Conservation (phyloP, 2,888 invertebrate species). For the Ypsolopha scabrella region DNA sequence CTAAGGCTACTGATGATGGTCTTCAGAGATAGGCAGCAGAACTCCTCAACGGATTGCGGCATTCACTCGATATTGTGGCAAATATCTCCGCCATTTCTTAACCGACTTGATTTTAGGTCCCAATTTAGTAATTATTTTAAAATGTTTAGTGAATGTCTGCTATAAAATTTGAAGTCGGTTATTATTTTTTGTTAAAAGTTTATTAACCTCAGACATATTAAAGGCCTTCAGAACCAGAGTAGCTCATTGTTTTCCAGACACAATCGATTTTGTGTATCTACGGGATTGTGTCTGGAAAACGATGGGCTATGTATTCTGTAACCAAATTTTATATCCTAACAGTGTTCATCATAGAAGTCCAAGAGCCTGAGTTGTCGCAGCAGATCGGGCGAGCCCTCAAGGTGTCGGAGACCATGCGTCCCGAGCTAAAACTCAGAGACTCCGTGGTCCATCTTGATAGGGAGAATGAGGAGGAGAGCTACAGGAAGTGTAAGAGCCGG, state of each 20-base stretch:
- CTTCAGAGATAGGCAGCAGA: too few species aligned
- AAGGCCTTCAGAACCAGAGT: too few species aligned
- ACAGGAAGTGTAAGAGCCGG: slow-evolving; percentile 35
- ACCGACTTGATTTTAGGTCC: too few species aligned
- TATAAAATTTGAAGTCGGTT: too few species aligned
- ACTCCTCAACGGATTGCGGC: too few species aligned
- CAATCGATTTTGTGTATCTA: not conserved
- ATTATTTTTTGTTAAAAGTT: too few species aligned
- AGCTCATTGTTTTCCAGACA: slow-evolving; percentile 3
- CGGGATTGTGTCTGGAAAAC: not conserved
- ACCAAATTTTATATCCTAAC: slow-evolving; percentile 6
- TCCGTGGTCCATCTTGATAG: slow-evolving; percentile 41
- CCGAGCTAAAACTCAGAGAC: slow-evolving; percentile 30
- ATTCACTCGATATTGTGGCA: too few species aligned
- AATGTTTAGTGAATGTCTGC: too few species aligned
- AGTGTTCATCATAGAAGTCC: slow-evolving; percentile 45
- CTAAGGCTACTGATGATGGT: too few species aligned
- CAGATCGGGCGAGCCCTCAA: slow-evolving; percentile 37
- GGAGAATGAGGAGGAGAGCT: slow-evolving; percentile 48
- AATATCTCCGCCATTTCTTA: too few species aligned
- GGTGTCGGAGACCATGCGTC: slow-evolving; percentile 26
- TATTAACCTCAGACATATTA: too few species aligned
- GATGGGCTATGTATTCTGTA: slow-evolving; percentile 3
- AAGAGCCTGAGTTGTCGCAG: slow-evolving; percentile 36
- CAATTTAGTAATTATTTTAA: too few species aligned